Evolutionary conservation across 2,888 invertebrate genomes (phyloP), one percentile per base, ranked within the genome.

Genomic region (Incurvaria masculella): DNA sequence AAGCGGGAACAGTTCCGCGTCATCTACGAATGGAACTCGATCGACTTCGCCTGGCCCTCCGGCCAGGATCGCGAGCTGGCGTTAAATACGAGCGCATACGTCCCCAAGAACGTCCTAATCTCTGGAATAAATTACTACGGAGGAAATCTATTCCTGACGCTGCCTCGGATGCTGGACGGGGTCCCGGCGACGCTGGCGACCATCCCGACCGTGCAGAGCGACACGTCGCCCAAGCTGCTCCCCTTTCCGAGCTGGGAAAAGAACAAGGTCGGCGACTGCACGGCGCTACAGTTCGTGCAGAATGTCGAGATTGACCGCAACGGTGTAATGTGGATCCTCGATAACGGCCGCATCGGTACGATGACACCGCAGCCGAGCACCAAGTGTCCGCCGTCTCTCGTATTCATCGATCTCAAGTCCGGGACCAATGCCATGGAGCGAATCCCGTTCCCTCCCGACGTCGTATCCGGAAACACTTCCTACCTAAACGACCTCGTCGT

Each of bases 231-330:
- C 17, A 69, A 73, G 40, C 64, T 89, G 42, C 79, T 79, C 47
- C 86, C 89, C 2, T 90, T 84, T 64, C 89, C 89, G 51, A 84
- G 79, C 53, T 89, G 89, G 89, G 79, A 73, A 19, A 81, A 83
- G 72, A 89, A 89, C 61, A 66, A 68, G 17, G 52, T 85, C 42
- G 86, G 85, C 1, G 82, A 89, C 59, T 89, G 89, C 65, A 65
- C 70, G 16, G 82, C 86, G 1, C 71, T 91, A 51, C 89, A 90
- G 63, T 87, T 85, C 59, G 88, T 89, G 20, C 88, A 89, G 64
- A 86, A 86, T 56, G 72, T 89, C 54, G 89, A 89, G 61, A 83
- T 89, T 43, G 89, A 90, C 64, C 79, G 81, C 2, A 79, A 80
- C 51, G 88, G 88, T 3, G 68, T 85, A 11, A 81, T 89, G 80